phyloP scores from a whole-genome alignment of 2,797 vertebrate species.

The Gymnoscopelus microlampas region DNA sequence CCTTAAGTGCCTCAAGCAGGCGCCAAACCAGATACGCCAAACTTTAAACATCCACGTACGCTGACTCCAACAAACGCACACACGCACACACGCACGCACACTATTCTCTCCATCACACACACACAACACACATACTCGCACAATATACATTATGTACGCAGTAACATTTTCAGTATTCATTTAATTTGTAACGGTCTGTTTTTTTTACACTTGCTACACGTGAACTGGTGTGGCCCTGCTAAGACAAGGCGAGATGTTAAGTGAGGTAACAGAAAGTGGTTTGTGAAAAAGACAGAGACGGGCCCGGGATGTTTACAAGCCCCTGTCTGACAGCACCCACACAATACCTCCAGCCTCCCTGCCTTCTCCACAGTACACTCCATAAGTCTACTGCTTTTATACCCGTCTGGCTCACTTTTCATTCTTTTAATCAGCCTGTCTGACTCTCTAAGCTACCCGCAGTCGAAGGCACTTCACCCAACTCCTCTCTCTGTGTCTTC shows the following conservation, averaged over 20 bases:
- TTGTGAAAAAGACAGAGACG: constrained; percentile 8
- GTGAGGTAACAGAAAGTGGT: constrained; percentile 15
- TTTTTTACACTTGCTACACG: no score
- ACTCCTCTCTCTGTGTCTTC: constrained; percentile 15
- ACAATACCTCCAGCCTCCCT: neutral
- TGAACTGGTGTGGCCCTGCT: constrained; percentile 4
- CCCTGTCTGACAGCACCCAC: constrained; percentile 17
- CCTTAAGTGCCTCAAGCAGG: constrained; percentile 37
- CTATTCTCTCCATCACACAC: neutral
- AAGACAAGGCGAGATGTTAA: constrained; percentile 20
- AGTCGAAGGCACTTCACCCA: constrained; percentile 43
- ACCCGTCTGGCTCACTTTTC: constrained; percentile 4
- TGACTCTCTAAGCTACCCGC: constrained; percentile 1
- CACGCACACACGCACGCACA: neutral
- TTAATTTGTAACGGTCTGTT: no score
- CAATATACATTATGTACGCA: constrained; percentile 1
- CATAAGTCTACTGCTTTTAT: constrained; percentile 17
- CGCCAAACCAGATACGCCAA: constrained; percentile 15
- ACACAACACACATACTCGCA: neutral
- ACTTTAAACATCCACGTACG: neutral
- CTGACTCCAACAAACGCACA: neutral
- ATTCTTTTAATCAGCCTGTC: constrained; percentile 6
- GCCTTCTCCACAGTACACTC: constrained; percentile 4
- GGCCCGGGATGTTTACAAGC: constrained; percentile 13
- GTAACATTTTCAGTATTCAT: no score